Base-by-base conservation (phyloP, 2,113 vertebrate genomes). In the Scomber scombrus region DNA sequence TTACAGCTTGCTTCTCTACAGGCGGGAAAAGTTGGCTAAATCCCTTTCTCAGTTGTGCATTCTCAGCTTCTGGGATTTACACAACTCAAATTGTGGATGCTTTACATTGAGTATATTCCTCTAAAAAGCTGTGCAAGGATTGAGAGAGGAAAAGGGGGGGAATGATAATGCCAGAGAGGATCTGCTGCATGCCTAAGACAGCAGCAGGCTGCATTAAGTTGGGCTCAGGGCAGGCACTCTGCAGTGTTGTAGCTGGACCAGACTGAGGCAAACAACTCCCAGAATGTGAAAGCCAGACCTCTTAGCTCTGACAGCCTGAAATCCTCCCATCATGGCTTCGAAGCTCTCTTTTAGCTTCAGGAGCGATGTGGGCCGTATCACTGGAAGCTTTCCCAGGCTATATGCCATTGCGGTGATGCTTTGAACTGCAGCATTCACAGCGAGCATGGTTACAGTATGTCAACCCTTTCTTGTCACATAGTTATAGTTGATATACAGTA, bases 171-270 rank as follows among this genome's bases (percentile, higher is more conserved):
- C 49, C 54, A 15, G 61, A 31, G 47, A 73, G 58, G 72, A 73
- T 75, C 60, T 74, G 60, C 70, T 71, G 49, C 23, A 23, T 58
- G 49, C 78, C 50, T 80, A 61, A 78, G 55, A 74, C 67, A 66
- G 70, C 75, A 84, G 80, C 71, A 49, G 21, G 71, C 78, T 86
- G 78, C 73, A 74, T 85, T 78, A 86, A 69, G 75, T 78, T 78
- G 67, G 56, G 72, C 82, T 87, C 9, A 26, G 56, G 82, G 85
- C 83, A 19, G 89, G 51, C 54, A 54, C 75, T 72, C 71, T 89
- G 76, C 85, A 75, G 79, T 64, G 71, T 70, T 78, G 61, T 56
- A 46, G 78, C 69, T 74, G 63, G 55, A 78, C 76, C 61, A 66
- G 83, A 65, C 67, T 67, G 45, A 11, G 75, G 71, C 64, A 84